These are phyloP conservation scores for Pangasius krempfi DNA, from an alignment of 2,797 vertebrate genomes.

Conservation along the genomic window DNA sequence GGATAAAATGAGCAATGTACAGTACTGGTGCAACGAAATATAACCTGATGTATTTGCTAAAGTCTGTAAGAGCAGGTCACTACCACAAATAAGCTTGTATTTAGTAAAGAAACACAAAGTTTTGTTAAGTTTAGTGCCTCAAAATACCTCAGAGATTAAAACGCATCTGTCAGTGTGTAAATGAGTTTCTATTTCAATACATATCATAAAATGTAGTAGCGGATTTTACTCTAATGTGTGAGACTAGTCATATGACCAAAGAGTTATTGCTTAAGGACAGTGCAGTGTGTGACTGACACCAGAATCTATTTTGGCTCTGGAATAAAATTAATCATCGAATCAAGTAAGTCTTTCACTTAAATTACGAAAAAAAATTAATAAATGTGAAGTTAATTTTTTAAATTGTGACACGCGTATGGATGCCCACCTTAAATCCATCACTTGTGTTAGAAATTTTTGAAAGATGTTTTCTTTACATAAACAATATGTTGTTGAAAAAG, in stretches of 20 bases:
- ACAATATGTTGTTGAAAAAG: no score
- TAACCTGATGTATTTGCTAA: not conserved
- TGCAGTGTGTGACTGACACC: conserved; percentile 10
- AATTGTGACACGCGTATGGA: not conserved
- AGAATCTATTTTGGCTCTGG: conserved; percentile 15
- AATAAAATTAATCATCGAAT: not conserved
- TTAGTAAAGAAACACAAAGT: not conserved
- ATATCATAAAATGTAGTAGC: not conserved
- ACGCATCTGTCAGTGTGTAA: not conserved
- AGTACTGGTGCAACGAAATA: not conserved
- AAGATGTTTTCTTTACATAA: not conserved
- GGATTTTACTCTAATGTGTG: not conserved
- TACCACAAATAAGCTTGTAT: not conserved
- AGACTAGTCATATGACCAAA: not conserved
- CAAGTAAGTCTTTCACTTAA: conserved; percentile 1
- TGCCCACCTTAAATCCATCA: not conserved
- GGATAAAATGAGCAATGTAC: not conserved
- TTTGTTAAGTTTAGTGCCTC: not conserved
- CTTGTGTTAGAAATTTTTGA: not conserved
- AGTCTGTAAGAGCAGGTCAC: not conserved
- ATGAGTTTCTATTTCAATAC: not conserved
- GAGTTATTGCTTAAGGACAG: not conserved
- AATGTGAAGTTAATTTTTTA: not conserved
- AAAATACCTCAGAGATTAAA: not conserved
- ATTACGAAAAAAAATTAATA: not conserved